Evolutionary conservation across 2,113 vertebrate genomes (phyloP), one percentile per base, ranked within the genome.

Genomic region (Anoura caudifer): DNA sequence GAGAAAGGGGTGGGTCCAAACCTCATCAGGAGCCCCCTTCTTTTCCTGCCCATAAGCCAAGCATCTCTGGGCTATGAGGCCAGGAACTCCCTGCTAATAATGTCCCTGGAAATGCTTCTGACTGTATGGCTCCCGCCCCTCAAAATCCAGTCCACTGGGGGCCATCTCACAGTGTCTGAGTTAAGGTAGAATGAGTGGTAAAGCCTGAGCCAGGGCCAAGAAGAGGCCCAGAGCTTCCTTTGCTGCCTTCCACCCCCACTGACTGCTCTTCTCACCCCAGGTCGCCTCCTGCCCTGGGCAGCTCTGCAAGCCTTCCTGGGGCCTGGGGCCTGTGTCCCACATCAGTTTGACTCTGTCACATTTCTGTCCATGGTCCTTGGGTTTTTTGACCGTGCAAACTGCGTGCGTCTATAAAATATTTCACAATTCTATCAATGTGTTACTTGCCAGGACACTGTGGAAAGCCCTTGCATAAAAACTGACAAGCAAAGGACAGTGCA

Each of bases 1-100:
- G 97, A 96, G 96, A 98, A 98, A 97, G 43, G 97, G 95, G 82
- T 5, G 89, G 92, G 88, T 92, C 94, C 4, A 0, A 86, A 86
- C 88, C 81, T 91, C 93, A 81, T 83, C 15, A 22, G 52, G 50
- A 79, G 67, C 36, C n/a, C 5, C 72, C 70, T 83, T 86, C 61
- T 70, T 4, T 52, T 26, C 41, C 73, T 2, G 5, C 91, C 85
- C n/a, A 28, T 63, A 28, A 92, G 65, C 75, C 24, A 22, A 65
- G 41, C 1, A 8, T 31, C 61, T 47, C 43, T 69, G 14, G 38
- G 31, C 61, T 14, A 28, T 0, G 19, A 54, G 70, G 70, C 41
- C n/a, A 59, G 50, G 31, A 73, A 73, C 36, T 31, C 47, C 43
- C 12, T 0, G 1, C 5, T 4, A 7, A 45, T 17, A 36, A 36